Evolutionary conservation across 92 coral and sea anemone species (phyloP).

Genomic region (Paramuricea clavata): DNA sequence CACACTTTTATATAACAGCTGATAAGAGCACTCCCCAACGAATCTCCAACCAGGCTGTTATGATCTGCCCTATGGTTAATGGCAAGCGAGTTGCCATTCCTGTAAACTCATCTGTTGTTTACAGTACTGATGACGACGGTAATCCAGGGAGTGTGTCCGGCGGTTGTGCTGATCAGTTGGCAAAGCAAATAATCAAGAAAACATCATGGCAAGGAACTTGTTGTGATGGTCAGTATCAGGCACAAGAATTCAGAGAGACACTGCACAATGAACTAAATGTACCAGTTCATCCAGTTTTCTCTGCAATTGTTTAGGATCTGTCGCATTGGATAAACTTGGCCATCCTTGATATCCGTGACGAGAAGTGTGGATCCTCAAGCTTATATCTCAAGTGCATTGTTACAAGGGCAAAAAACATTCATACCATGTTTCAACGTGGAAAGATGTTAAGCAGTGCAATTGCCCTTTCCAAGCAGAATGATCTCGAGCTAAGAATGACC

Average conservation of each 20-base stretch:
- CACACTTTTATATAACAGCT: conserved; percentile 19
- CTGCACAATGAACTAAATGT: conserved; percentile 7
- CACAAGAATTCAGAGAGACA: background rate
- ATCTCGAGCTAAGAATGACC: conserved; percentile 21
- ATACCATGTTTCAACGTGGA: conserved; percentile 28
- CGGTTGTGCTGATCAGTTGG: background rate
- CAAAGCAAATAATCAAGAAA: conserved; percentile 2
- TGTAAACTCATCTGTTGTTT: background rate
- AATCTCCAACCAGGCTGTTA: background rate
- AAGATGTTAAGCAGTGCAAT: conserved; percentile 28
- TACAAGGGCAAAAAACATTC: conserved; percentile 20
- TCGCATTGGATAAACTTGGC: conserved; percentile 36
- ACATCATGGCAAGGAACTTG: conserved; percentile 32
- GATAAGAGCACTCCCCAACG: conserved; percentile 27
- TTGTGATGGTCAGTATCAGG: conserved; percentile 38
- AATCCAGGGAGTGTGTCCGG: conserved; percentile 19
- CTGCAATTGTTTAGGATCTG: conserved; percentile 27
- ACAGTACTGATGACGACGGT: background rate
- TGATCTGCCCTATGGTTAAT: background rate
- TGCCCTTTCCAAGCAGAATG: background rate
- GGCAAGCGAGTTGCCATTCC: conserved; percentile 8
- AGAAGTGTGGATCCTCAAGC: conserved; percentile 12
- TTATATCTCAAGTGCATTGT: background rate
- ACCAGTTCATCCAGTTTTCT: conserved; percentile 19
- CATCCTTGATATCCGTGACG: conserved; percentile 13